Conservation (phyloP, 2,888 invertebrate species). For the Plemyria rubiginata region DNA sequence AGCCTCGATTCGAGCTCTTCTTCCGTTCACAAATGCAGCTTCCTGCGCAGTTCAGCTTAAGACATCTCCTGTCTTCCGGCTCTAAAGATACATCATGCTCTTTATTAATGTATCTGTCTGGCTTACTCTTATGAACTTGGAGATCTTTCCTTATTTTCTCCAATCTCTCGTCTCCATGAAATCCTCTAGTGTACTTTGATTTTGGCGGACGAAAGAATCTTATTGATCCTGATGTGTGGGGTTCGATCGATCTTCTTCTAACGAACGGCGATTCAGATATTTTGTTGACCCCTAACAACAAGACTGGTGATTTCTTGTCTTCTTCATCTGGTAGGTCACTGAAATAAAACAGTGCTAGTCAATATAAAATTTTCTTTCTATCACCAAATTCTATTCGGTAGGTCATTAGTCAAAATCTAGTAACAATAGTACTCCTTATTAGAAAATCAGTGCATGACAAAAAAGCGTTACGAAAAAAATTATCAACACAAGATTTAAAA, state of each 20-base stretch:
- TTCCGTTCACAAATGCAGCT: conserved; percentile 75
- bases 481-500: background rate
- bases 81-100: conserved; percentile 69
- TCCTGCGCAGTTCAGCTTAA: conserved; percentile 70
- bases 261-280: conserved; percentile 78
- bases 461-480: background rate
- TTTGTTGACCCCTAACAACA: conserved; percentile 86
- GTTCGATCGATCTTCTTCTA: conserved; percentile 71
- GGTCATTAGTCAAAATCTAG: background rate
- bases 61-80: conserved; percentile 63
- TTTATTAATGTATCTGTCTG: conserved; percentile 76
- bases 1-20: conserved; percentile 71
- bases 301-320: conserved; percentile 85
- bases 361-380: background rate
- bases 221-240: conserved; percentile 72
- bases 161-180: conserved; percentile 75
- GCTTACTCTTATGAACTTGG: conserved; percentile 71
- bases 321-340: conserved; percentile 87
- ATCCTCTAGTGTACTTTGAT: conserved; percentile 76
- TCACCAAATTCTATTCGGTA: background rate
- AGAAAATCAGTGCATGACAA: background rate
- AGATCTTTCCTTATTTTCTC: conserved; percentile 79
- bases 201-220: conserved; percentile 76
- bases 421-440: background rate
- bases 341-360: conserved; percentile 54